phyloP scores from a whole-genome alignment of 2,797 vertebrate genomes.

The Rhinophrynus dorsalis region DNA sequence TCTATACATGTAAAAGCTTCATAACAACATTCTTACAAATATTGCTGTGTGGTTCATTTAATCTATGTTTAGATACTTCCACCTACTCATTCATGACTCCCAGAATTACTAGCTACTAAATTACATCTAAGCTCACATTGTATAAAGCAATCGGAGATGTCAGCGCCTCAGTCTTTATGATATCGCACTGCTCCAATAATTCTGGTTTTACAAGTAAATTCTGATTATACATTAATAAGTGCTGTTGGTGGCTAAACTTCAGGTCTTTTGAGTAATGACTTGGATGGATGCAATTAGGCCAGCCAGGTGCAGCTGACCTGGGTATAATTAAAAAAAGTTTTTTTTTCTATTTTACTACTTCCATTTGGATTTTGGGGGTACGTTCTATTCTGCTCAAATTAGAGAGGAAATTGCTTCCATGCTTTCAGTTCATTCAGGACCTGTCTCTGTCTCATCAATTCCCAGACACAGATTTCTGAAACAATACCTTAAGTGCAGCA shows the following conservation, averaged over 20 bases:
- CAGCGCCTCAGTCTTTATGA: conserved; percentile 76
- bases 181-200: conserved; percentile 72
- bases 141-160: conserved; percentile 72
- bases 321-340: conserved; percentile 85
- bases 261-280: conserved; percentile 73
- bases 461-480: background rate
- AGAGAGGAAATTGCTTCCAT: conserved; percentile 71
- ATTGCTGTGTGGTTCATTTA: conserved; percentile 39
- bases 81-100: conserved; percentile 65
- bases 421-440: conserved; percentile 63
- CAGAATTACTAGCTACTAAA: conserved; percentile 65
- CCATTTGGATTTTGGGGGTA: conserved; percentile 79
- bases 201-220: conserved; percentile 80
- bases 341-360: conserved; percentile 95
- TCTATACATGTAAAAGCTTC: conserved; percentile 43
- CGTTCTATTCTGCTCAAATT: conserved; percentile 75
- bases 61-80: conserved; percentile 52
- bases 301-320: conserved; percentile 89
- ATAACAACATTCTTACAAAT: conserved; percentile 50
- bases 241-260: conserved; percentile 76
- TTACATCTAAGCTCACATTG: conserved; percentile 65
- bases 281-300: conserved; percentile 88
- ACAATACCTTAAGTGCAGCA: too few species aligned
- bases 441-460: conserved; percentile 48
- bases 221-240: conserved; percentile 80